Conservation (phyloP, 1,140 invertebrate species). For the Drosophila baimaii region DNA sequence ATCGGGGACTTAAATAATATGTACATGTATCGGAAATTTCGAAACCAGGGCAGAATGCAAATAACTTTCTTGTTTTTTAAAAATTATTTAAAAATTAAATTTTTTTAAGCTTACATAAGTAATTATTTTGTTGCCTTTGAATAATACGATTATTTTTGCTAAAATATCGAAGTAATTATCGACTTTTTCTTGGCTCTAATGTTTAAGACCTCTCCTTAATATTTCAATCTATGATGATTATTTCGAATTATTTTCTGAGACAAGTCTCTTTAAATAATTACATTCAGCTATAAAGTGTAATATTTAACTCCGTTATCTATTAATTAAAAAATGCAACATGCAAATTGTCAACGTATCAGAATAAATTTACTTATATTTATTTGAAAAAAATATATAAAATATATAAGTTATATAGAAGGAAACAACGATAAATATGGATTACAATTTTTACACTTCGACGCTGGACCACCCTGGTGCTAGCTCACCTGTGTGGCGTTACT, state of each 20-base stretch:
- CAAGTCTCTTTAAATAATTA: background rate
- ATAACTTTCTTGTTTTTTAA: too few species aligned
- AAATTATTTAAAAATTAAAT: too few species aligned
- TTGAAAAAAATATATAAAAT: too few species aligned
- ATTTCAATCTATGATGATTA: background rate
- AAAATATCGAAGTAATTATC: too few species aligned
- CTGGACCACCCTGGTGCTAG: slow-evolving; percentile 8
- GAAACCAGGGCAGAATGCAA: too few species aligned
- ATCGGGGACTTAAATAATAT: too few species aligned
- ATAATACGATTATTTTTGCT: too few species aligned
- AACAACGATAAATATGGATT: background rate
- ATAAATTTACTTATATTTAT: background rate
- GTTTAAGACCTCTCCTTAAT: background rate
- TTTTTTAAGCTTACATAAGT: too few species aligned
- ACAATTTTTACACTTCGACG: background rate
- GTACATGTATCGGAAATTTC: too few species aligned
- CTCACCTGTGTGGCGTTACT: background rate
- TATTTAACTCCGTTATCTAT: background rate
- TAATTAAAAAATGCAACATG: background rate
- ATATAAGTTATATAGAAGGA: too few species aligned
- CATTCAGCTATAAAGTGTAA: background rate
- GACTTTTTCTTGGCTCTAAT: too few species aligned
- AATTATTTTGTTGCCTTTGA: too few species aligned
- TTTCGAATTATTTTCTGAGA: background rate
- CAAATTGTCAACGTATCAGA: background rate